These are phyloP conservation scores for Pheucticus melanocephalus DNA, from an alignment of 2,113 vertebrate species.

Conservation along the genomic window DNA sequence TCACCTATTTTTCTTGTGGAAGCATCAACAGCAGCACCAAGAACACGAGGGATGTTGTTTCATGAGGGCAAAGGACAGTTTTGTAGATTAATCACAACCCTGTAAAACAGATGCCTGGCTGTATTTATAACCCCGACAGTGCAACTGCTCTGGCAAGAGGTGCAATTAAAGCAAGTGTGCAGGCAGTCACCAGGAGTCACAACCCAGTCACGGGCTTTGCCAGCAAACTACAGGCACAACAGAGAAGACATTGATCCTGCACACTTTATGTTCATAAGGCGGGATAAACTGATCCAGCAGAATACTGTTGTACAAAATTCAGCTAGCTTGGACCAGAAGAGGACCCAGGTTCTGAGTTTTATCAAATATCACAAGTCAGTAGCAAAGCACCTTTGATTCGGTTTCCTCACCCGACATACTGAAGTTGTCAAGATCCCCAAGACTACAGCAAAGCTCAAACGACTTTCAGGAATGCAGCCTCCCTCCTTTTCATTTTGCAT, in stretches of 20 bases:
- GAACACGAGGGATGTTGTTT: neutral
- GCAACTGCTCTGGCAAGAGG: neutral
- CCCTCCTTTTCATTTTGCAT: accelerated
- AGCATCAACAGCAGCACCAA: neutral
- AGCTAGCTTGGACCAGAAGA: neutral
- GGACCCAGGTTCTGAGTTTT: neutral
- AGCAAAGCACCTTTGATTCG: neutral
- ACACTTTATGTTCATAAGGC: neutral
- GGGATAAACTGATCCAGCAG: accelerated
- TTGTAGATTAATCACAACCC: neutral
- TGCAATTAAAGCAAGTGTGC: neutral
- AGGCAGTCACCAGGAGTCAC: neutral
- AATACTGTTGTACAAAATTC: accelerated
- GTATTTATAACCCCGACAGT: neutral
- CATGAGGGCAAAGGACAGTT: slow-evolving; percentile 11
- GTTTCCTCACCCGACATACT: neutral
- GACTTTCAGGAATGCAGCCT: neutral
- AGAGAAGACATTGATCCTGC: neutral
- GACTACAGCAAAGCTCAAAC: neutral
- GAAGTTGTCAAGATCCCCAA: neutral
- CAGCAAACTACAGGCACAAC: neutral
- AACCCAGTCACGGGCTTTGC: neutral
- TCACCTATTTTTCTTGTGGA: slow-evolving; percentile 5
- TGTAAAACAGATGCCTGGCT: neutral
- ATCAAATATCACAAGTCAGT: accelerated